A percentile compares a stretch with the other conserved stretches of the same genome.
phyloP scores from a whole-genome alignment of 2,797 vertebrate genomes.

The Hydrocynus forskahlii region DNA sequence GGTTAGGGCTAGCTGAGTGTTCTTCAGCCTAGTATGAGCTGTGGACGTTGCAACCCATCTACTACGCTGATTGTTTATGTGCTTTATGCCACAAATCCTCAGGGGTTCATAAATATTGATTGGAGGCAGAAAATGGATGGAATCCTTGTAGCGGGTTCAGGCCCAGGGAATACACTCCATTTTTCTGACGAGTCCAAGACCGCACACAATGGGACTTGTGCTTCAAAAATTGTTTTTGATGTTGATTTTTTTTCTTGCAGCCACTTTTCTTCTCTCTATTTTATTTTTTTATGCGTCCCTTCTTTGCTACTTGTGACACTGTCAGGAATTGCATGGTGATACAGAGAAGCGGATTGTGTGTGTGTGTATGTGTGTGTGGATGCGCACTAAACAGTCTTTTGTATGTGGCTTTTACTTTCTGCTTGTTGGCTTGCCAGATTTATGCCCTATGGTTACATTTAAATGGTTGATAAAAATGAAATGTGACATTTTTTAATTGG shows the following conservation, averaged over 20 bases:
- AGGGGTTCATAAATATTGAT: constrained; percentile 99
- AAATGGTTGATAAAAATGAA: constrained; percentile 29
- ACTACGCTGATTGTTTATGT: constrained; percentile 88
- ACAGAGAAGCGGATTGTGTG: not conserved
- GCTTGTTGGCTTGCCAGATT: constrained; percentile 15
- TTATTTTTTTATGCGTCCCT: constrained; percentile 69
- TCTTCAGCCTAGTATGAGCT: constrained; percentile 42
- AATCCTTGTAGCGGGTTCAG: constrained; percentile 92
- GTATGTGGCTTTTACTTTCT: constrained; percentile 8
- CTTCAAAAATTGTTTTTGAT: constrained; percentile 83
- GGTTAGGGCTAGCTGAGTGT: constrained; percentile 56
- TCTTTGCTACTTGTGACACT: constrained; percentile 34
- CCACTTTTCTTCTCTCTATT: constrained; percentile 35
- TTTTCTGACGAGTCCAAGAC: constrained; percentile 86
- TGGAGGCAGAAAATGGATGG: constrained; percentile 94
- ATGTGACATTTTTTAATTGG: constrained; percentile 18
- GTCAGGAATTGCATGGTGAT: constrained; percentile 4
- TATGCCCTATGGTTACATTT: constrained; percentile 33
- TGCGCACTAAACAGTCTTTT: not conserved
- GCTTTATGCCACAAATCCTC: constrained; percentile 92
- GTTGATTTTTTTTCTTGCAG: constrained; percentile 68
- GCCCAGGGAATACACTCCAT: constrained; percentile 92
- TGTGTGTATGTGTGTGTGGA: not conserved
- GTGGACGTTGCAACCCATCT: constrained; percentile 59
- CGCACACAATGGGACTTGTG: constrained; percentile 87